Conservation (phyloP, 2,888 invertebrate genomes). For the Hyppa rectilinea region DNA sequence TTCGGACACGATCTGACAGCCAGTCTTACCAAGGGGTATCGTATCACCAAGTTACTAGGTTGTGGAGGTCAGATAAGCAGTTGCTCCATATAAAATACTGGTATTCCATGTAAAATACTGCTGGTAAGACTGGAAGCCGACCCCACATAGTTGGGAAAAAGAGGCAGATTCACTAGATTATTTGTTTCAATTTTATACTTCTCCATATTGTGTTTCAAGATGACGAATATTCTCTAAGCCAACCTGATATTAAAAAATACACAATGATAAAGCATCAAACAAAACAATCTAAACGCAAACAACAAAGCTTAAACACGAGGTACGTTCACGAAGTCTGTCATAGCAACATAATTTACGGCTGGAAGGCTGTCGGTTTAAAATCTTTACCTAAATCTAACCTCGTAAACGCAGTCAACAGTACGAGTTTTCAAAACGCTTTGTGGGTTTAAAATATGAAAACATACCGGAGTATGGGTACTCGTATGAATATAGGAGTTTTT, state of each 20-base stretch:
- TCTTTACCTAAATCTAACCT: constrained; percentile 62
- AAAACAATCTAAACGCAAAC: constrained; percentile 35
- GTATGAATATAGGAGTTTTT: constrained; percentile 39
- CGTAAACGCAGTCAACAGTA: constrained; percentile 56
- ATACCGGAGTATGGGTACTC: constrained; percentile 5
- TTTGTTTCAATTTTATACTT: too few relatives aligned
- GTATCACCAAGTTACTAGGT: too few relatives aligned
- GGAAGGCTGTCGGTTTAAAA: constrained; percentile 60
- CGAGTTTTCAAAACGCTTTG: constrained; percentile 46
- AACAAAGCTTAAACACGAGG: constrained; percentile 61
- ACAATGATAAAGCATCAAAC: constrained; percentile 22
- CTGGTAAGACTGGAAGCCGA: too few relatives aligned
- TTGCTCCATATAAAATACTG: too few relatives aligned
- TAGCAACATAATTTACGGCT: constrained; percentile 71
- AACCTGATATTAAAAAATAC: not conserved
- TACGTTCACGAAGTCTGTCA: constrained; percentile 69
- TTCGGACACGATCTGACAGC: too few relatives aligned
- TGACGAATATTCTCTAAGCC: not conserved
- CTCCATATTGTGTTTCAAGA: too few relatives aligned
- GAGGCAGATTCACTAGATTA: too few relatives aligned
- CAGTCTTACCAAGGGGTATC: too few relatives aligned
- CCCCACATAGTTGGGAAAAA: too few relatives aligned
- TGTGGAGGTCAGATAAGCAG: too few relatives aligned
- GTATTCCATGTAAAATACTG: too few relatives aligned
- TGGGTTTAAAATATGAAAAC: constrained; percentile 46